phyloP scores from a whole-genome alignment of 2,888 invertebrate species.

The Imbricaverruca yamaguchii region DNA sequence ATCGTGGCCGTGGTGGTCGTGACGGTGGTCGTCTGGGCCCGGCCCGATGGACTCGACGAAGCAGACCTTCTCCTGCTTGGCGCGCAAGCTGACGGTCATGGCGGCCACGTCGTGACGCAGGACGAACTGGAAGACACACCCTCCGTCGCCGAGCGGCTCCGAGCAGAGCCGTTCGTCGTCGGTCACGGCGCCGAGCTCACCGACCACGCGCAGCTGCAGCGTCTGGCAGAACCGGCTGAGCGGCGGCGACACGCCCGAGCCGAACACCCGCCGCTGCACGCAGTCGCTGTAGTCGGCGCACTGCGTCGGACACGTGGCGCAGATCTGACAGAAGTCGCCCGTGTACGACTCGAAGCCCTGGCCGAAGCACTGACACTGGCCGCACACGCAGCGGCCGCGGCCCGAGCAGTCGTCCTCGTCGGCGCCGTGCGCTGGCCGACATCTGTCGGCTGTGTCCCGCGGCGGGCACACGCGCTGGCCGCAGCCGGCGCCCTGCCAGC shows the following conservation, averaged over 20 bases:
- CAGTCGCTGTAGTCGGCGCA: slow-evolving; percentile 11
- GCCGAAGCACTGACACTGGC: slow-evolving; percentile 37
- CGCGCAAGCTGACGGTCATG: not conserved
- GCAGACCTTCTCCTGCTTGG: not conserved
- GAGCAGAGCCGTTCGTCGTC: slow-evolving; percentile 2
- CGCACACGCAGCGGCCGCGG: slow-evolving; percentile 28
- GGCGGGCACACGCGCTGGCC: not conserved
- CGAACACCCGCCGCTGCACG: not conserved
- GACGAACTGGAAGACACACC: not conserved
- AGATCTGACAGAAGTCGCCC: slow-evolving; percentile 24
- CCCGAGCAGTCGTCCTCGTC: slow-evolving; percentile 8
- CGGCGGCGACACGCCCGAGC: not conserved
- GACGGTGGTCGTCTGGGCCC: not conserved
- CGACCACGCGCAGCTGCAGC: not conserved
- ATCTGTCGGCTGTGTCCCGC: not conserved
- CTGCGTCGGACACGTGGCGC: slow-evolving; percentile 22
- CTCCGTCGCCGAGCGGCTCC: slow-evolving; percentile 2
- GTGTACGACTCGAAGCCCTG: slow-evolving; percentile 19
- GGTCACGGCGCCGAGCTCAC: not conserved
- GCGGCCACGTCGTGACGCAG: not conserved
- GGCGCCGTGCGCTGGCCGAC: not conserved
- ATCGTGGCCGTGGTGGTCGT: too few species aligned
- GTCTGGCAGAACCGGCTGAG: not conserved
- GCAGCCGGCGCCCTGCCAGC: not conserved
- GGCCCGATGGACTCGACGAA: not conserved